Evolutionary conservation across 2,797 vertebrate genomes (phyloP).

Genomic region (Muscicapa striata): DNA sequence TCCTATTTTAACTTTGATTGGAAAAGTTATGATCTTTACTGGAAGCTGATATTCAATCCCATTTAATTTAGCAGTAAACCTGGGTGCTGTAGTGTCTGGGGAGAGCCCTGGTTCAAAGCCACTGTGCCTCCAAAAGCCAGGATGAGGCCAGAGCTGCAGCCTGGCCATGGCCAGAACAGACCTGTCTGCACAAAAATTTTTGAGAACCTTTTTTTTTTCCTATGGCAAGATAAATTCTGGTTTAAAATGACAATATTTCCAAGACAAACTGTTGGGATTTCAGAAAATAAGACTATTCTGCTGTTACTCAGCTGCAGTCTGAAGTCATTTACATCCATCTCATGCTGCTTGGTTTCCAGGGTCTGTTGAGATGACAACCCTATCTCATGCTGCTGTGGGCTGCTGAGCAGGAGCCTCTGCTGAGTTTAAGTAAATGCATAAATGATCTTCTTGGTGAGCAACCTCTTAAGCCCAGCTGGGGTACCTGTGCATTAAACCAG

Average conservation of each 20-base stretch:
- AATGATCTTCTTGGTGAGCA: conserved; percentile 37
- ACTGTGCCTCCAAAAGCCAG: not conserved
- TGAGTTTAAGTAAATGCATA: conserved; percentile 42
- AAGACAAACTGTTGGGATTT: not conserved
- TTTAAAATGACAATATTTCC: not conserved
- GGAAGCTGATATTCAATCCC: not conserved
- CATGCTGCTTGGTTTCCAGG: conserved; percentile 26
- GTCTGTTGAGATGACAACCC: conserved; percentile 38
- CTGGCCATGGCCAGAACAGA: not conserved
- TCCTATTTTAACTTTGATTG: not conserved
- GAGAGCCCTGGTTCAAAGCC: not conserved
- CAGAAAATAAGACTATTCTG: not conserved
- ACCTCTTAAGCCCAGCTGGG: conserved; percentile 33
- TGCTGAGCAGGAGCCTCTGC: conserved; percentile 20
- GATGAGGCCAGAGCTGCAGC: not conserved
- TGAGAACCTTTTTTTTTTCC: not conserved
- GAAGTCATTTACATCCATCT: conserved; percentile 18
- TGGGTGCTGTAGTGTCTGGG: not conserved
- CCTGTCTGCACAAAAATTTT: not conserved
- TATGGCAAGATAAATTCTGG: not conserved
- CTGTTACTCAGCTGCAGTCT: not conserved
- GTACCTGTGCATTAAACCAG: conserved; percentile 33
- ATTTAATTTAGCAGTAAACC: not conserved
- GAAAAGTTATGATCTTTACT: not conserved
- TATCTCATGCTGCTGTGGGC: not conserved